phyloP scores from a whole-genome alignment of 1,140 invertebrate genomes.

The Kradibia gibbosae region DNA sequence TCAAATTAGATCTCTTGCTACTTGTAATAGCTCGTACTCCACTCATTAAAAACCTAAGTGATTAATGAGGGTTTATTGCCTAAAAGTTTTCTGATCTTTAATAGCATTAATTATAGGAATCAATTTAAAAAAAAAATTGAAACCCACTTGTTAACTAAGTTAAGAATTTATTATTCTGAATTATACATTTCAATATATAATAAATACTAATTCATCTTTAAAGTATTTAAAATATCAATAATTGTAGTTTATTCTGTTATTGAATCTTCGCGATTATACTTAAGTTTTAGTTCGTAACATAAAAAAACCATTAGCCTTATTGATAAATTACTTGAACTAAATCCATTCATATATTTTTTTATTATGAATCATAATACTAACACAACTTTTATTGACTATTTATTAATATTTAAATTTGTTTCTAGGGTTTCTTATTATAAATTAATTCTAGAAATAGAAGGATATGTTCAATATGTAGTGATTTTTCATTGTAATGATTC shows the following conservation, averaged over 20 bases:
- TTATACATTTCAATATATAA: too few species aligned
- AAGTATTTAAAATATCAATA: not conserved
- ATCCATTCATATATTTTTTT: too few species aligned
- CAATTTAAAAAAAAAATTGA: not conserved
- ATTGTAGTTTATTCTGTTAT: not conserved
- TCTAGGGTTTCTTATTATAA: too few species aligned
- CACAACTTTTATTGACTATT: too few species aligned
- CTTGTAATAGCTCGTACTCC: not conserved
- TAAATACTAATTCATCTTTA: too few species aligned
- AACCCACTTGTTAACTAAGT: not conserved
- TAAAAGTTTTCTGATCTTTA: not conserved
- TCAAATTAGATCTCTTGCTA: not conserved
- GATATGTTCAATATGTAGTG: too few species aligned
- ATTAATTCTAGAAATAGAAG: too few species aligned
- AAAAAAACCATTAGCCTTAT: too few species aligned
- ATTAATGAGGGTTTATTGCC: not conserved
- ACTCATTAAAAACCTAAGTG: not conserved
- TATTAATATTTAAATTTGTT: too few species aligned
- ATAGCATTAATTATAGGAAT: not conserved
- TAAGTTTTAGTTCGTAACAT: not conserved
- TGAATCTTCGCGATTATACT: not conserved
- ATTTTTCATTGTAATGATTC: too few species aligned
- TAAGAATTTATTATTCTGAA: not conserved
- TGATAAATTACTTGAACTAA: too few species aligned
- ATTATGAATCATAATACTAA: too few species aligned